phyloP scores from a whole-genome alignment of 2,113 vertebrate genomes.

The Apodemus speciosus region DNA sequence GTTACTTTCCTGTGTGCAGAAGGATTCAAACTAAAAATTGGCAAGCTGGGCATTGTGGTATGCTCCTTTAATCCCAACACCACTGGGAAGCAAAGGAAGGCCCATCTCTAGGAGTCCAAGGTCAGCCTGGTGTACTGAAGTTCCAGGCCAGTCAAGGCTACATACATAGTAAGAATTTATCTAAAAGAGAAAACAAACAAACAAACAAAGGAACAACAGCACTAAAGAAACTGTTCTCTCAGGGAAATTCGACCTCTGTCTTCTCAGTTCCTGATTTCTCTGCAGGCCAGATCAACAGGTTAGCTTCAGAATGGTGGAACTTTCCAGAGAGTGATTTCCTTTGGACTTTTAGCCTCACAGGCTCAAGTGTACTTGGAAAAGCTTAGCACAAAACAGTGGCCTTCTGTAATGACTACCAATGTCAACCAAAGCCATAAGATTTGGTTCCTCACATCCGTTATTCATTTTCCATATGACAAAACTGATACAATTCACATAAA shows the following conservation, averaged over 20 bases:
- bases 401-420: background rate
- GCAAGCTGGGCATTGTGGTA: background rate
- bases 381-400: background rate
- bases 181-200: background rate
- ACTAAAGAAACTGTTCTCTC: background rate
- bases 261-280: background rate
- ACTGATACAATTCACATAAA: slow-evolving; percentile 3
- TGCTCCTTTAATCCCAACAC: background rate
- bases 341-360: background rate
- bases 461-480: background rate
- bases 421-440: background rate
- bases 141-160: background rate
- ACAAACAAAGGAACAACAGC: background rate
- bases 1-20: background rate
- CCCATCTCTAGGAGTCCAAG: background rate
- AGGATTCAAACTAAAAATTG: background rate
- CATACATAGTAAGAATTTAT: background rate
- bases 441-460: background rate
- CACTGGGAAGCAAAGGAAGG: background rate
- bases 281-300: background rate
- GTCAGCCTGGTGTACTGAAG: background rate
- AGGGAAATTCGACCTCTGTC: background rate
- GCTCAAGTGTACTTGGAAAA: background rate
- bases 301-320: background rate
- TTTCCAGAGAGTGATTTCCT: background rate